Evolutionary conservation across 2,113 vertebrate genomes (phyloP).

Genomic region (Sakesphorus luctuosus): DNA sequence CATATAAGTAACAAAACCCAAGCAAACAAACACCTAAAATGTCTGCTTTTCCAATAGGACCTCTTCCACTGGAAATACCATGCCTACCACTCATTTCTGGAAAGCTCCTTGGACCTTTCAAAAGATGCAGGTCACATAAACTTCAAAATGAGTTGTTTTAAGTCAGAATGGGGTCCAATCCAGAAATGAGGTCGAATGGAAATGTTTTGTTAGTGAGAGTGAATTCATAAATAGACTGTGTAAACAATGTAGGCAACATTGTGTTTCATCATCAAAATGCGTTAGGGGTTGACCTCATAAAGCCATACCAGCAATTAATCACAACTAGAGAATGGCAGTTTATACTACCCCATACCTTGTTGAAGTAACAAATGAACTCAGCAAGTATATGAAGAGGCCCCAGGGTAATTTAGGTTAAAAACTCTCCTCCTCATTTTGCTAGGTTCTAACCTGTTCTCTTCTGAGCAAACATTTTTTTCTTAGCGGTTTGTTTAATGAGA

Average conservation of each 20-base stretch:
- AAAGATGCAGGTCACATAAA: neutral
- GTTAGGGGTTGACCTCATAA: neutral
- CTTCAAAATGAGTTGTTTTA: conserved; percentile 25
- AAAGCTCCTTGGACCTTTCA: conserved; percentile 18
- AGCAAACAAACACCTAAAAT: conserved; percentile 4
- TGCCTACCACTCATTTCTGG: conserved; percentile 32
- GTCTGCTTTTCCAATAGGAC: neutral
- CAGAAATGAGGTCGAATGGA: conserved; percentile 34
- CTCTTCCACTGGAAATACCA: conserved; percentile 58
- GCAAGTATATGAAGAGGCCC: neutral
- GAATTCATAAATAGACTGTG: conserved; percentile 44
- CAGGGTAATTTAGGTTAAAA: neutral
- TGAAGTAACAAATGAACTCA: neutral
- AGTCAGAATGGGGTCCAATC: neutral
- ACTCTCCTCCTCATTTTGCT: neutral
- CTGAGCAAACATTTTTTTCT: neutral
- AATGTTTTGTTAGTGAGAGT: conserved; percentile 11
- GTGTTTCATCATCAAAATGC: neutral
- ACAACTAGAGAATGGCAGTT: neutral
- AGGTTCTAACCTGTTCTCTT: neutral
- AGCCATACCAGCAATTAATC: neutral
- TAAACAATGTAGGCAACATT: conserved; percentile 22
- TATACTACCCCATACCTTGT: neutral
- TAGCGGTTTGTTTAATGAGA: neutral
- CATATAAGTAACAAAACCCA: neutral